Conservation (phyloP, 2,888 invertebrate genomes). For the Laothoe populi region DNA sequence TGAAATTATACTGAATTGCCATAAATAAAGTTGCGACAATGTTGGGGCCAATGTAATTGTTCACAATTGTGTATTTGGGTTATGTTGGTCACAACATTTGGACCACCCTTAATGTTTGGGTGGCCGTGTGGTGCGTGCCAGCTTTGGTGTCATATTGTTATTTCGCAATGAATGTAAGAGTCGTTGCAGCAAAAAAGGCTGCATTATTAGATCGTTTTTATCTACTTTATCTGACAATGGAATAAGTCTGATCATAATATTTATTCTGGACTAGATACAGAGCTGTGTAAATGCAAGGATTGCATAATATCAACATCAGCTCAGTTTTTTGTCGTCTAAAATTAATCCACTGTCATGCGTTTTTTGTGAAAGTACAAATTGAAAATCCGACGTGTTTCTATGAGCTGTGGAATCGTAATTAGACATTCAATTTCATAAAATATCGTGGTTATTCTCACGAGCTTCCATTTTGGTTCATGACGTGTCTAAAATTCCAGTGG, state of each 20-base stretch:
- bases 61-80: conserved; percentile 64
- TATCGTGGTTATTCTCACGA: conserved; percentile 67
- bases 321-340: conserved; percentile 33
- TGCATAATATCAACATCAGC: conserved; percentile 29
- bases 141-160: conserved; percentile 10
- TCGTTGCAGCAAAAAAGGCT: background rate
- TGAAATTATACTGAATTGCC: conserved; percentile 79
- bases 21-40: conserved; percentile 72
- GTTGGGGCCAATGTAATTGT: conserved; percentile 32
- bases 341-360: conserved; percentile 33
- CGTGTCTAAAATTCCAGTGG: conserved; percentile 71
- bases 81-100: conserved; percentile 58
- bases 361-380: conserved; percentile 42
- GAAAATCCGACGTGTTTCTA: conserved; percentile 48
- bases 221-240: background rate
- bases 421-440: conserved; percentile 62
- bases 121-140: conserved; percentile 35
- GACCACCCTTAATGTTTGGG: conserved; percentile 73
- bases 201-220: background rate
- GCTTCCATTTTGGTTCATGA: conserved; percentile 72
- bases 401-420: conserved; percentile 55
- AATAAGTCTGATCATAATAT: too few species aligned
- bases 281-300: background rate
- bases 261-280: background rate
- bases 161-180: conserved; percentile 29